Conservation (phyloP, 2,888 invertebrate genomes). For the Lasioglossum oenotherae region DNA sequence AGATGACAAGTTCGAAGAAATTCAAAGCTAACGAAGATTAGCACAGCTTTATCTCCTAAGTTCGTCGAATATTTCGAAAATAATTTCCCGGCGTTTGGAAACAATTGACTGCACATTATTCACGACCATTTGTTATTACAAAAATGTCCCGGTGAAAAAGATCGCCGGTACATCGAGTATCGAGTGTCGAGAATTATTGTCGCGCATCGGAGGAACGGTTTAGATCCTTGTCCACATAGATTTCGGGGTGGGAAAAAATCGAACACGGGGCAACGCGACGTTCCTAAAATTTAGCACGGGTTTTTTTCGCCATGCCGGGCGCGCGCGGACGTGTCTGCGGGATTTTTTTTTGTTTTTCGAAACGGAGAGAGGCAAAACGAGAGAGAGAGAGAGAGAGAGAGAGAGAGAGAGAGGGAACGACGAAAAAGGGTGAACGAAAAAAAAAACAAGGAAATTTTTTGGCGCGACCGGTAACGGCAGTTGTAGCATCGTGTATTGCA, state of each 20-base stretch:
- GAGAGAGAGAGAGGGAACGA: neutral
- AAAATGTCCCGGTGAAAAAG: constrained; percentile 1
- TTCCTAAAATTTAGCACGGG: constrained; percentile 25
- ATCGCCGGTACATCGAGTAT: neutral
- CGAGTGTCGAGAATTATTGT: constrained; percentile 12
- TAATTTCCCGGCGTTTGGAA: neutral
- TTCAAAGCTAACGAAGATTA: no score
- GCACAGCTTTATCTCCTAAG: neutral
- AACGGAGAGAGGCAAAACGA: neutral
- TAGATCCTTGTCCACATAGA: constrained; percentile 27
- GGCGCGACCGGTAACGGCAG: constrained; percentile 55
- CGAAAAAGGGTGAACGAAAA: neutral
- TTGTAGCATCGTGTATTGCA: constrained; percentile 69
- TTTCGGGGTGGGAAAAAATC: constrained; percentile 35
- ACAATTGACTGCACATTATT: neutral
- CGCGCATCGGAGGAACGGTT: neutral
- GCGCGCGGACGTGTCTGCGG: constrained; percentile 20
- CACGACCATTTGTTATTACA: neutral
- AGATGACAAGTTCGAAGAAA: no score
- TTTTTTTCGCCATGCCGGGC: constrained; percentile 7
- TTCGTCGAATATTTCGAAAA: neutral
- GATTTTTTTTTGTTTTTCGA: constrained; percentile 5
- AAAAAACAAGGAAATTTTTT: constrained; percentile 54
- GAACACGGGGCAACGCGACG: constrained; percentile 13
- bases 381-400: neutral